These are phyloP conservation scores for Callinectes sapidus DNA, from an alignment of 2,888 invertebrate genomes.

Conservation along the genomic window DNA sequence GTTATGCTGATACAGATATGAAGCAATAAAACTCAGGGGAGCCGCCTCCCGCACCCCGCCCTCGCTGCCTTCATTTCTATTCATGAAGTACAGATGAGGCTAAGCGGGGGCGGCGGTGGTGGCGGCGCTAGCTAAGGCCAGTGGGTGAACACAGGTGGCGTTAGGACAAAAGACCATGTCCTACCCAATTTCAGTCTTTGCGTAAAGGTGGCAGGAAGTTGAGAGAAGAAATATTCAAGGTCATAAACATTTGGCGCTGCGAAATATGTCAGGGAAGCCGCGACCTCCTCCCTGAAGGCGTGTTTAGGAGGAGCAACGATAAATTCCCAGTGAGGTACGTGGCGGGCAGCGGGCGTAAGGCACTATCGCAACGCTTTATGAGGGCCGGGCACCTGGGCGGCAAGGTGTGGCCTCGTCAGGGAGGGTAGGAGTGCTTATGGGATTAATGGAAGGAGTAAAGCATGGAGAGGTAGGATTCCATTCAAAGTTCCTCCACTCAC, in stretches of 20 bases:
- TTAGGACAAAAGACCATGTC: background rate
- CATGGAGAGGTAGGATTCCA: background rate
- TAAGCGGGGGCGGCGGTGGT: conserved; percentile 7
- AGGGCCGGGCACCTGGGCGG: conserved; percentile 15
- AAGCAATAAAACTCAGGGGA: conserved; percentile 52
- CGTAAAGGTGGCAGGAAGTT: background rate
- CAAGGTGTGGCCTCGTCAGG: background rate
- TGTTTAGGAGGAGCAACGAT: background rate
- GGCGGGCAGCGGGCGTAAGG: background rate
- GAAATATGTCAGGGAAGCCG: background rate
- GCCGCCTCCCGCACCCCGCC: conserved; percentile 51
- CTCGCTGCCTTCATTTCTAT: conserved; percentile 41
- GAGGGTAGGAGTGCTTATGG: background rate
- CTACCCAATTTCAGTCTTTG: background rate
- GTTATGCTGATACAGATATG: conserved; percentile 61
- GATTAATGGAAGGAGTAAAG: background rate
- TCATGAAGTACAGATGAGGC: conserved; percentile 42
- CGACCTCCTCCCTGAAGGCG: background rate
- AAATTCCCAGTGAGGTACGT: conserved; percentile 4
- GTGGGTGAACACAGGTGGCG: background rate
- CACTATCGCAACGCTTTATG: conserved; percentile 31
- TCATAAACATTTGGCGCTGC: background rate
- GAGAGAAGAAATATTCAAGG: background rate
- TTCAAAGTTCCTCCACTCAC: background rate
- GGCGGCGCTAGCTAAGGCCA: background rate